Percentiles rank a stretch among this genome's conserved stretches.
Conservation (phyloP, 2,113 vertebrate genomes). For the Sarotherodon lohbergeri region DNA sequence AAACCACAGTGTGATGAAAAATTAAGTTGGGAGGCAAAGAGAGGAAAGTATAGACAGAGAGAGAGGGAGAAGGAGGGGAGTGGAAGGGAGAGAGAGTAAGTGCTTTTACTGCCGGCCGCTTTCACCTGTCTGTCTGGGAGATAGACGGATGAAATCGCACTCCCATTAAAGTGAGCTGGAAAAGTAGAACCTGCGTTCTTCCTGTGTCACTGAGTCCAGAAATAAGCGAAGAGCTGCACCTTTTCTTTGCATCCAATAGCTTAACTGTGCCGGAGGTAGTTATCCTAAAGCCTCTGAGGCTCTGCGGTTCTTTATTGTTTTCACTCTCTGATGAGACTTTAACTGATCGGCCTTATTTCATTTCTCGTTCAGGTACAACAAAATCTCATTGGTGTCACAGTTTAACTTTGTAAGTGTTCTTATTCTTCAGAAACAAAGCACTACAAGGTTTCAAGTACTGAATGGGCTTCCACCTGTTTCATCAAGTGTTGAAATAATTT, state of each 20-base stretch:
- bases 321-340: neutral
- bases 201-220: neutral
- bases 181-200: constrained; percentile 3
- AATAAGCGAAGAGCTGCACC: neutral
- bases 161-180: constrained; percentile 14
- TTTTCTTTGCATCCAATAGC: neutral
- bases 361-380: neutral
- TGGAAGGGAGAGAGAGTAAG: neutral
- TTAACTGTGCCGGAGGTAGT: neutral
- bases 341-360: neutral
- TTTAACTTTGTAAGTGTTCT: neutral
- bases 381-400: neutral
- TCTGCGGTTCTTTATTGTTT: neutral
- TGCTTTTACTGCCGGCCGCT: constrained; percentile 45
- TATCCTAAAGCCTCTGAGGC: neutral
- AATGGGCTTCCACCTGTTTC: constrained; percentile 20
- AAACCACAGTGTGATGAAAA: constrained; percentile 42
- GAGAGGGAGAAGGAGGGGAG: neutral
- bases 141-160: constrained; percentile 47
- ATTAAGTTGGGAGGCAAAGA: constrained; percentile 22
- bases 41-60: neutral
- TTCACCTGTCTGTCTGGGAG: constrained; percentile 49
- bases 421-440: neutral
- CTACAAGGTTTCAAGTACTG: neutral
- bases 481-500: constrained; percentile 15